These are phyloP conservation scores for Trichomycterus rosablanca DNA, from an alignment of 2,113 vertebrate species.

Conservation along the genomic window DNA sequence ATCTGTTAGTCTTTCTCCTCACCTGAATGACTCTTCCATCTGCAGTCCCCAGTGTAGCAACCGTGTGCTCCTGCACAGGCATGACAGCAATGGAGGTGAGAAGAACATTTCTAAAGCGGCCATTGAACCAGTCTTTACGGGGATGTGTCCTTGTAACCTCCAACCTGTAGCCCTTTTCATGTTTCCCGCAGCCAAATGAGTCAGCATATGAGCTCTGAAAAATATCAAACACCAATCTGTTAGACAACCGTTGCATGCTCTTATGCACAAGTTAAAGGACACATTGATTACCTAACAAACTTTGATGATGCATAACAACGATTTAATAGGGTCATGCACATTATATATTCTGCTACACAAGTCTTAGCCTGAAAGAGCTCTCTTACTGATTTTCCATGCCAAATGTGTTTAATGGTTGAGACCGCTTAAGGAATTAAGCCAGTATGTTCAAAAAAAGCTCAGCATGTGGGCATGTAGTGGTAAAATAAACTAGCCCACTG, in stretches of 20 bases:
- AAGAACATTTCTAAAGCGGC: constrained; percentile 80
- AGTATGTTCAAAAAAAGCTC: too few relatives aligned
- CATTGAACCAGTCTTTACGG: constrained; percentile 86
- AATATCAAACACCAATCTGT: constrained; percentile 27
- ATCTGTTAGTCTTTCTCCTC: too few relatives aligned
- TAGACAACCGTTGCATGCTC: neutral
- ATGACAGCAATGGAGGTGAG: constrained; percentile 84
- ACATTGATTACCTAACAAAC: neutral
- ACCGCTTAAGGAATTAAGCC: constrained; percentile 2
- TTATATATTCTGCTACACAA: constrained; percentile 10
- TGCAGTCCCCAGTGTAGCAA: constrained; percentile 85
- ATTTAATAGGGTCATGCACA: constrained; percentile 1
- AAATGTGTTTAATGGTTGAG: constrained; percentile 22
- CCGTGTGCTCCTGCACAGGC: constrained; percentile 73
- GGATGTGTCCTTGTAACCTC: constrained; percentile 83
- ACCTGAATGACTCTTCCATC: constrained; percentile 93
- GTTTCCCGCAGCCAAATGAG: constrained; percentile 75
- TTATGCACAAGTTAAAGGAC: neutral
- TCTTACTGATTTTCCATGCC: constrained; percentile 13
- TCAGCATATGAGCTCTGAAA: constrained; percentile 82
- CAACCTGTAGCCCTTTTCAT: constrained; percentile 82
- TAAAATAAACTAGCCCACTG: too few relatives aligned
- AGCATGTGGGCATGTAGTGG: too few relatives aligned
- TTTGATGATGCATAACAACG: neutral
- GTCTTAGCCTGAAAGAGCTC: constrained; percentile 4